These are phyloP conservation scores for Diphyllodes magnificus DNA, from an alignment of 2,113 vertebrate genomes.

Conservation along the genomic window DNA sequence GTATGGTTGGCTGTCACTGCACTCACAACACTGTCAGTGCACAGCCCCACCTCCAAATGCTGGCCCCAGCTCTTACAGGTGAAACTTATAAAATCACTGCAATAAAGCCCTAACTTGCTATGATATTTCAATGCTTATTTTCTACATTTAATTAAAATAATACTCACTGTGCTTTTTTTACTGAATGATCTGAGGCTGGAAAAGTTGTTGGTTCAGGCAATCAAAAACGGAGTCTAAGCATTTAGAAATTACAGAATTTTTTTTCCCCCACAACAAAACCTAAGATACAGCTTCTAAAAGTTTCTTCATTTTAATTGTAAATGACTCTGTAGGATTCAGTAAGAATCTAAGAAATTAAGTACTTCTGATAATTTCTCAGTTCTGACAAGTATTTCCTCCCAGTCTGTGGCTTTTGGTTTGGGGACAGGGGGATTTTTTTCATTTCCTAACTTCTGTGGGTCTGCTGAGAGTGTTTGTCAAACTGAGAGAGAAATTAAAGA, in stretches of 20 bases:
- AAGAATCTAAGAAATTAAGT: not conserved
- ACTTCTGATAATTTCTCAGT: not conserved
- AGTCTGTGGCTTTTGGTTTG: not conserved
- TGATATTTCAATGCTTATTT: not conserved
- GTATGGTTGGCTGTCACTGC: not conserved
- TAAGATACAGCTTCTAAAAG: not conserved
- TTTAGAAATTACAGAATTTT: not conserved
- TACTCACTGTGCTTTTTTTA: not conserved
- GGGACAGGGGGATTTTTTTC: not conserved
- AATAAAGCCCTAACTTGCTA: not conserved
- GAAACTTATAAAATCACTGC: conserved; percentile 12
- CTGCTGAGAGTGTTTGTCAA: not conserved
- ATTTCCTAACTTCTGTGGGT: not conserved
- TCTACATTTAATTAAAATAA: not conserved
- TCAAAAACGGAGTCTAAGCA: not conserved
- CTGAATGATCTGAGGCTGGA: not conserved
- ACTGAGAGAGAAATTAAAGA: not conserved
- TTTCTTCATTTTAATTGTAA: not conserved
- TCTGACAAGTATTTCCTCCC: not conserved
- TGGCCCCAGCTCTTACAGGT: conserved; percentile 18
- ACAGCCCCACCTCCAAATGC: conserved; percentile 8
- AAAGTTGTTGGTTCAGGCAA: not conserved
- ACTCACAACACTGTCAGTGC: not conserved
- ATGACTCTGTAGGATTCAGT: not conserved
- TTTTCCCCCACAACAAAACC: not conserved